Evolutionary conservation across 2,797 vertebrate genomes (phyloP), one percentile per base, ranked within the genome.

Genomic region (Apogon hyalosoma): DNA sequence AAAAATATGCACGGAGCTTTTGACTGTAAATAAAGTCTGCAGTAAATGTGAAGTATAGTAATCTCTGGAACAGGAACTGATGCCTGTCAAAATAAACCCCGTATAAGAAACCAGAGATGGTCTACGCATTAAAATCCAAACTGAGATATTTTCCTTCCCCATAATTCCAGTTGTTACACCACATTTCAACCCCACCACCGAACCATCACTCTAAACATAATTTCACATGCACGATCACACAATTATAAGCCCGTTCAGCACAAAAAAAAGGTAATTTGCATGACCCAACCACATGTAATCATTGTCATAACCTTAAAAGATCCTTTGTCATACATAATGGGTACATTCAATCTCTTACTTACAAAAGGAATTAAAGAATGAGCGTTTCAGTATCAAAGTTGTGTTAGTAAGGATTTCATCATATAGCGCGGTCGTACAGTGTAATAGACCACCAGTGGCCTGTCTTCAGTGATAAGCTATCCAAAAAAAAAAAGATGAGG

Each of bases 271-370:
- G 45, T 47, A 63, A 54, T n/a, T 4, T 47, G 51, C 52, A 48
- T 56, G 73, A 72, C 14, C 59, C 38, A 54, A 63, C 59, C 49
- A 24, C 40, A 39, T 66, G 66, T 71, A 68, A 51, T 70, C 56
- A 73, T 55, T 40, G 58, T 58, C 56, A 11, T 55, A 57, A 53
- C 61, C 54, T 21, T 24, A 18, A 40, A 19, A 60, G 69, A 75
- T 66, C 57, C 60, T 36, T 76, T 53, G 14, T 73, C 61, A 52
- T 73, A 84, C 75, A 75, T 48, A 5, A 69, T 45, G 49, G 45
- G 66, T 80, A 86, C 87, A 88, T 88, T 91, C 77, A 70, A 56
- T 77, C 54, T 66, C 65, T 83, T 69, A 74, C 58, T 73, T 60
- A 80, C 45, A 65, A 72, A 79, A 66, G 47, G 45, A 57, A 3